Evolutionary conservation across 92 coral and sea anemone genomes (phyloP).

Genomic region (Phenganax subtilis): DNA sequence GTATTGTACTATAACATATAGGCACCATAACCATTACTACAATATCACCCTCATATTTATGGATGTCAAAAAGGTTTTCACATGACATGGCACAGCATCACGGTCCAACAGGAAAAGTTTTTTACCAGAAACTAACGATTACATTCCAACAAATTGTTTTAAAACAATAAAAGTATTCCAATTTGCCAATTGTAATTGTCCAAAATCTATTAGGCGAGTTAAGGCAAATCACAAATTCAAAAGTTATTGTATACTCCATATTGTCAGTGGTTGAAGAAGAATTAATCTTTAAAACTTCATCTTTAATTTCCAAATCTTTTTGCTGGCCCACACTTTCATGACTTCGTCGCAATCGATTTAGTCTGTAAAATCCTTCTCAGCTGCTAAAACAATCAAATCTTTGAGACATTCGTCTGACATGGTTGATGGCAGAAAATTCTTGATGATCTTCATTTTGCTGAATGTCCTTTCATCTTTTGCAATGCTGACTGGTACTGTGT

Average conservation of each 20-base stretch:
- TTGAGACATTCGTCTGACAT: constrained; percentile 5
- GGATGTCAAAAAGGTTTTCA: background rate
- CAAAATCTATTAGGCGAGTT: background rate
- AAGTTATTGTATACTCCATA: background rate
- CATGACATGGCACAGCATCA: background rate
- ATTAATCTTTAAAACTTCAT: background rate
- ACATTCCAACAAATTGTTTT: background rate
- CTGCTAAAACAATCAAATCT: constrained; percentile 10
- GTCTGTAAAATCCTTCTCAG: constrained; percentile 1
- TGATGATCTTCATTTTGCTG: no score
- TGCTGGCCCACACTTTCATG: background rate
- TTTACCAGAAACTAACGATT: no score
- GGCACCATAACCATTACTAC: background rate
- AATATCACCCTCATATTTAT: constrained; percentile 2
- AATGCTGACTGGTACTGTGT: no score
- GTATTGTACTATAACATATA: background rate
- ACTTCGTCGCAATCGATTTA: constrained; percentile 2
- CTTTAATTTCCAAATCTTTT: constrained; percentile 15
- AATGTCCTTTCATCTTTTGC: no score
- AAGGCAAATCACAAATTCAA: background rate
- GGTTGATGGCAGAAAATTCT: background rate
- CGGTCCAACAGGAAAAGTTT: background rate
- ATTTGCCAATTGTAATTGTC: background rate
- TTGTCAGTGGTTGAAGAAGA: background rate
- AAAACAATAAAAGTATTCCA: no score